Percentiles rank a stretch among this genome's conserved stretches.
Evolutionary conservation across 2,113 vertebrate species (phyloP).

Genomic region (Daboia siamensis): DNA sequence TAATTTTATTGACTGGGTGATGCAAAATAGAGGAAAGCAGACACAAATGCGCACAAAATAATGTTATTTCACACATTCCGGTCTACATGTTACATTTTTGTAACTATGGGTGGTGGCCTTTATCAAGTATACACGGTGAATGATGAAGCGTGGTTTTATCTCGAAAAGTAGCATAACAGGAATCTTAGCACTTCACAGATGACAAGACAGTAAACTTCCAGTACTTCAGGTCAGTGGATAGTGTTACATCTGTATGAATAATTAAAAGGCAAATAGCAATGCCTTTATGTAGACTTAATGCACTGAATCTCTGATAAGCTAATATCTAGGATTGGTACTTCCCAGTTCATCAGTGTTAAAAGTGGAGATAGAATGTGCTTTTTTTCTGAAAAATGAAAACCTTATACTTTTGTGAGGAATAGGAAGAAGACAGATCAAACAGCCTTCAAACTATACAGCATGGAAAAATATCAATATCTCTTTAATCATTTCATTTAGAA

Average conservation of each 20-base stretch:
- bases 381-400: background rate
- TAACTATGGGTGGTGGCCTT: background rate
- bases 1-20: background rate
- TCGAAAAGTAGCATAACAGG: background rate
- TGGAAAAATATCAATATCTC: background rate
- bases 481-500: background rate
- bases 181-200: slow-evolving; percentile 9
- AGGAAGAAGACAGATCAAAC: background rate
- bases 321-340: background rate
- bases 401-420: background rate
- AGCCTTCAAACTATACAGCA: background rate
- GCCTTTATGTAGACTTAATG: background rate
- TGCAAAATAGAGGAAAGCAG: background rate
- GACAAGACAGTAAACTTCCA: slow-evolving; percentile 5
- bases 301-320: background rate
- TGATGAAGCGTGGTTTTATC: background rate
- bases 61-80: background rate
- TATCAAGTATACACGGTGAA: background rate
- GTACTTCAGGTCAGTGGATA: background rate
- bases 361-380: background rate
- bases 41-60: background rate
- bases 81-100: background rate
- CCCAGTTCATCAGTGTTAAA: background rate
- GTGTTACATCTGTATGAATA: slow-evolving; percentile 3
- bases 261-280: slow-evolving; percentile 15